Evolutionary conservation across 2,888 invertebrate genomes (phyloP).

Genomic region (Anorthoa munda): DNA sequence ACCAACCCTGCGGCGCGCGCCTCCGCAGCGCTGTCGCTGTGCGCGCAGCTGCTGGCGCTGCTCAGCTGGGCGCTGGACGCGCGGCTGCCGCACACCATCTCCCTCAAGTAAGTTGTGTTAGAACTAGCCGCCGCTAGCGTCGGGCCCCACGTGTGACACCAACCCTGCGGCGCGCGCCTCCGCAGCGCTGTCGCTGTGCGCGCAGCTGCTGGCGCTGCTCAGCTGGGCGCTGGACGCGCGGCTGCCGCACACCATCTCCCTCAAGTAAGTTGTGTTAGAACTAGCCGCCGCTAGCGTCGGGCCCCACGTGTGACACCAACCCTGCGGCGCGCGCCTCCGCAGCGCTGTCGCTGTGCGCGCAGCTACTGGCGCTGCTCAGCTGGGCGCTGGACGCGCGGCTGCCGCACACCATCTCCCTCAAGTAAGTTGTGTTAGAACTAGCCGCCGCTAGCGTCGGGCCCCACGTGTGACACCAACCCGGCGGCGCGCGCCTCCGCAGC

Average conservation of each 20-base stretch:
- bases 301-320: conserved; percentile 24
- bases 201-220: conserved; percentile 95
- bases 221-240: conserved; percentile 96
- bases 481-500: conserved; percentile 92
- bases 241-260: conserved; percentile 91
- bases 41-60: conserved; percentile 95
- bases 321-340: conserved; percentile 92
- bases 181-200: conserved; percentile 95
- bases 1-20: conserved; percentile 92
- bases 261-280: conserved; percentile 73
- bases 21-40: conserved; percentile 94
- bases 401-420: conserved; percentile 90
- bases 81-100: conserved; percentile 92
- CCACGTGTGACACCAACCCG: conserved; percentile 74
- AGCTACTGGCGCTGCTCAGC: conserved; percentile 95
- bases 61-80: conserved; percentile 96
- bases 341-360: conserved; percentile 96
- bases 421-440: conserved; percentile 71
- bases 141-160: conserved; percentile 25
- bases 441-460: conserved; percentile 55
- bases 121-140: conserved; percentile 65
- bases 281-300: conserved; percentile 62
- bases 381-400: conserved; percentile 95
- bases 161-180: conserved; percentile 92
- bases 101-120: conserved; percentile 74